Percentiles rank a stretch among this genome's conserved stretches.
Evolutionary conservation across 2,797 vertebrate genomes (phyloP).

Genomic region (Parauchenoglanis punctatus): DNA sequence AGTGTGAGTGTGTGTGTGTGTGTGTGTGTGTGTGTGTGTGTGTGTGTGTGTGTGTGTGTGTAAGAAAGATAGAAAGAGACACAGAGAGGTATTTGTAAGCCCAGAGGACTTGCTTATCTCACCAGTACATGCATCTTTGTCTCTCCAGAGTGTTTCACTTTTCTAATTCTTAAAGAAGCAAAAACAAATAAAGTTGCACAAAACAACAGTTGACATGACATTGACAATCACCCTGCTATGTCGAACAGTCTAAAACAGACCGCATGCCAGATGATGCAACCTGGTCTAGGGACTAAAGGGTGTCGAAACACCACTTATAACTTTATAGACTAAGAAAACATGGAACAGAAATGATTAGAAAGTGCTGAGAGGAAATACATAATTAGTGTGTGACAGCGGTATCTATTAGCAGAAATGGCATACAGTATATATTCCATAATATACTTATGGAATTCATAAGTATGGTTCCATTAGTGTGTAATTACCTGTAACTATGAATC

Average conservation of each 20-base stretch:
- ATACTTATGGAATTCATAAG: too few relatives aligned
- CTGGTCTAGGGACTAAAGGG: slow-evolving; percentile 33
- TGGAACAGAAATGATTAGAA: not conserved
- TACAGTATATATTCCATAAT: too few relatives aligned
- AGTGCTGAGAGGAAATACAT: not conserved
- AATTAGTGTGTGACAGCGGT: not conserved
- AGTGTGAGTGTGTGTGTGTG: slow-evolving; percentile 46
- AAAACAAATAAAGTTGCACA: slow-evolving; percentile 80
- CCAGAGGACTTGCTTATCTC: slow-evolving; percentile 79
- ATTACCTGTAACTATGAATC: too few relatives aligned
- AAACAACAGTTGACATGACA: slow-evolving; percentile 69
- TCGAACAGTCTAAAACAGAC: slow-evolving; percentile 7
- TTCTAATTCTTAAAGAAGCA: slow-evolving; percentile 71
- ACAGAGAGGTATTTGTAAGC: slow-evolving; percentile 80
- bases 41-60: slow-evolving; percentile 50
- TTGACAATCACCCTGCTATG: slow-evolving; percentile 75
- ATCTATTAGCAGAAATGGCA: too few relatives aligned
- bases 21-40: slow-evolving; percentile 38
- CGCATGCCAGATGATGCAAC: slow-evolving; percentile 36
- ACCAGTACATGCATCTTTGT: slow-evolving; percentile 80
- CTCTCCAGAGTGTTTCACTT: slow-evolving; percentile 76
- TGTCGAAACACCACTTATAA: slow-evolving; percentile 4
- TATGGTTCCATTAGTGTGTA: too few relatives aligned
- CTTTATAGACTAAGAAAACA: not conserved
- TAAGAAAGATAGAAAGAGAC: slow-evolving; percentile 53